phyloP scores from a whole-genome alignment of 1,140 invertebrate genomes.

The Pseudobourletiella spinata region DNA sequence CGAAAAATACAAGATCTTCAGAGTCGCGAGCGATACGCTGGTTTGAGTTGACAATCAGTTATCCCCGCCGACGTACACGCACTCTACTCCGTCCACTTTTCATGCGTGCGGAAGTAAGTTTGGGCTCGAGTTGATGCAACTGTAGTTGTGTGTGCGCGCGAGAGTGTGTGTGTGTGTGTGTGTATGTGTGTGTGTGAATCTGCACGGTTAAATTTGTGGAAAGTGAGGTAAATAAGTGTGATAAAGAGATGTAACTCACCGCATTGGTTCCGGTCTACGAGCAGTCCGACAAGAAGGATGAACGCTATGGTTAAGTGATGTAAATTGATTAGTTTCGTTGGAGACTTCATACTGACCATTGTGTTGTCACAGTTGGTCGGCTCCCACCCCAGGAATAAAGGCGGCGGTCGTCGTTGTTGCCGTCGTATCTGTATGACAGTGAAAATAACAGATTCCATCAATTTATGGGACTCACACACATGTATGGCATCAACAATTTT shows the following conservation, averaged over 20 bases:
- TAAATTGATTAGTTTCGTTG: slow-evolving; percentile 18
- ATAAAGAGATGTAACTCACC: slow-evolving; percentile 16
- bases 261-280: slow-evolving; percentile 21
- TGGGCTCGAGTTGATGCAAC: background rate
- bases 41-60: too few relatives aligned
- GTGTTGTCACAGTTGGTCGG: slow-evolving; percentile 5
- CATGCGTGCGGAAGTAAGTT: background rate
- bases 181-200: too few relatives aligned
- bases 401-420: background rate
- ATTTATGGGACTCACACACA: too few relatives aligned
- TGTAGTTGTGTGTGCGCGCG: background rate
- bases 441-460: slow-evolving; percentile 12
- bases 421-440: slow-evolving; percentile 19
- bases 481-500: too few relatives aligned
- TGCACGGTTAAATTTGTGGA: too few relatives aligned
- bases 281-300: slow-evolving; percentile 13
- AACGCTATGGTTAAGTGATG: slow-evolving; percentile 13
- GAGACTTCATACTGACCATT: slow-evolving; percentile 17
- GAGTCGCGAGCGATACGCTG: too few relatives aligned
- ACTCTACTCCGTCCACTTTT: too few relatives aligned
- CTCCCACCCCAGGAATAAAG: slow-evolving; percentile 8
- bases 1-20: too few relatives aligned
- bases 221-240: background rate
- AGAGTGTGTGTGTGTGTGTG: too few relatives aligned
- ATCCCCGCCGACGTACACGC: too few relatives aligned